Conservation (phyloP, 1,140 invertebrate genomes). For the Dermatophagoides farinae region DNA sequence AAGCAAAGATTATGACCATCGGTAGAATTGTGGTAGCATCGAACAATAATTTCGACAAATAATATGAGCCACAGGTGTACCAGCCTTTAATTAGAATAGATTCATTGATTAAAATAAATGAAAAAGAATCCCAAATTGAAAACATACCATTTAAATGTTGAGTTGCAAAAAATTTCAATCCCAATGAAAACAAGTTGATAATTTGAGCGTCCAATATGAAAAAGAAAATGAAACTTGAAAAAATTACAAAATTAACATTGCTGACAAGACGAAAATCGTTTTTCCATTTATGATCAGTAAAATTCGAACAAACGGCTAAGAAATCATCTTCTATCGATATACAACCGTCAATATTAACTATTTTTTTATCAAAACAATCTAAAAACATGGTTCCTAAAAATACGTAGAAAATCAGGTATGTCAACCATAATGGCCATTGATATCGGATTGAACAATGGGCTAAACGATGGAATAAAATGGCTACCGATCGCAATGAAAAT, state of each 20-base stretch:
- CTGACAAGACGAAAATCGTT: background rate
- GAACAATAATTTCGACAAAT: background rate
- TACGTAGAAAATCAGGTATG: too few species aligned
- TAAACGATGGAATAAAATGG: background rate
- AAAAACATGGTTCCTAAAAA: too few species aligned
- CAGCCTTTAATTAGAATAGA: background rate
- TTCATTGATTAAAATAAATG: background rate
- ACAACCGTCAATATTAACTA: background rate
- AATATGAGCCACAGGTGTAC: background rate
- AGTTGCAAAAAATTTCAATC: background rate
- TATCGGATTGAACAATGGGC: background rate
- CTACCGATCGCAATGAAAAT: background rate
- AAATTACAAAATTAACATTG: background rate
- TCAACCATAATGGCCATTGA: background rate
- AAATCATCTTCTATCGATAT: background rate
- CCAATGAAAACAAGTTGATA: background rate
- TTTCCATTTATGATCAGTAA: background rate
- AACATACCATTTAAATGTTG: background rate
- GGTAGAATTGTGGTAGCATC: background rate
- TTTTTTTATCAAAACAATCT: too few species aligned
- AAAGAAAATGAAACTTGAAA: background rate
- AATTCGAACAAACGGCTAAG: background rate
- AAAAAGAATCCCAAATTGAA: background rate
- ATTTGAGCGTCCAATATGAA: background rate
- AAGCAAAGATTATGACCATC: background rate